Evolutionary conservation across 2,888 invertebrate species (phyloP), one percentile per base, ranked within the genome.

Genomic region (Prionchulus punctatus): DNA sequence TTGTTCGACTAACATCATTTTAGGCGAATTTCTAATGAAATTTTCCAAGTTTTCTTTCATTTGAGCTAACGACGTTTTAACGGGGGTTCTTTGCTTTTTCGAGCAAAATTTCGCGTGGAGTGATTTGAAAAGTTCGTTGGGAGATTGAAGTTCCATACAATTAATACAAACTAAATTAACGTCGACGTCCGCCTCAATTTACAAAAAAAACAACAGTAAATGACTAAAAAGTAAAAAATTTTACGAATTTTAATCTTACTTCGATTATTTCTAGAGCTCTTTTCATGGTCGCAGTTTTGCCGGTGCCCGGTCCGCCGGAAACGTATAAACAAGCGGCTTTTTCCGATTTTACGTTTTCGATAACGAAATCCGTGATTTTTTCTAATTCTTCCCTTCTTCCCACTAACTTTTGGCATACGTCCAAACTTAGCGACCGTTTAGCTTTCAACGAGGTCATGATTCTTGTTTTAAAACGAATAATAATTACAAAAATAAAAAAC

Each of bases 241-340:
- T 45, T 7, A 45, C 23, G 7, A 45, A 45, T 45, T 45, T 45
- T 23, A 45, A 45, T 45, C 45, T 12, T 67, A 84, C 82, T 73
- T 82, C 77, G 18, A 81, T 73, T 49, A 80, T 75, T 42, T 81
- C 76, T 56, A 90, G 73, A 57, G 88, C 80, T 61, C 83, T 79
- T 0, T 82, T 82, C 23, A 94, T 75, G 59, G 85, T 83, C 0
- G 90, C 91, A 0, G 92, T 92, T 76, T 94, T 94, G 1, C 91
- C 96, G 1, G 96, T 96, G 2, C 96, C 98, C 0, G 96, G 96
- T 27, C 90, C 88, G 1, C 96, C 96, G 43, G 91, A 92, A 45
- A 98, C 81, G 71, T 96, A 98, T 55, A 96, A 69, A 23, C 89
- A 86, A 1, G 83, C 85, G 0, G 90, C 83, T 31, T 76, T 77